Conservation (phyloP, 2,113 vertebrate genomes). For the Pavo muticus region DNA sequence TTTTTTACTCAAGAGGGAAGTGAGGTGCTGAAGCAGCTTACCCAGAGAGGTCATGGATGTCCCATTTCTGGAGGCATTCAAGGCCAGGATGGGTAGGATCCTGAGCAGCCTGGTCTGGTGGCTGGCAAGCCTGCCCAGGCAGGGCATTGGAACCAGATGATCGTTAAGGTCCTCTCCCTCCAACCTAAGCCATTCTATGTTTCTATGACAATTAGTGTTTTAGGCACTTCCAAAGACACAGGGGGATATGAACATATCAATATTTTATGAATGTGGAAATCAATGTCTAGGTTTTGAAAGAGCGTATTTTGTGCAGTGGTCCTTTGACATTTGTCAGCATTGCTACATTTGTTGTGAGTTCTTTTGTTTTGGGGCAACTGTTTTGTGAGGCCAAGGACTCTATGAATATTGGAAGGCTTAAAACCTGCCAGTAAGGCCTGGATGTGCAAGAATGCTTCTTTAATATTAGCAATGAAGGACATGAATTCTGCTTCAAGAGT, state of each 20-base stretch:
- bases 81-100: too few species aligned
- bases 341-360: neutral
- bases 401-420: neutral
- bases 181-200: too few species aligned
- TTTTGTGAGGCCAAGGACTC: neutral
- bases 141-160: too few species aligned
- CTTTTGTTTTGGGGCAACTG: neutral
- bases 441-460: neutral
- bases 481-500: neutral
- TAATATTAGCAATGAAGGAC: neutral
- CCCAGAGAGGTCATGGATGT: too few species aligned
- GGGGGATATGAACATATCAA: neutral
- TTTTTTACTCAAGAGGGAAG: too few species aligned
- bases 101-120: too few species aligned
- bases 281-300: neutral
- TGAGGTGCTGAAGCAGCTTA: too few species aligned
- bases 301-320: neutral
- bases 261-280: neutral
- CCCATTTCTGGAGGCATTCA: too few species aligned
- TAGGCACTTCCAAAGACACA: neutral
- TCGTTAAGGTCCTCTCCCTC: too few species aligned
- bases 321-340: neutral
- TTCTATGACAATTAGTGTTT: neutral
- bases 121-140: too few species aligned
- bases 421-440: neutral